phyloP scores from a whole-genome alignment of 2,888 invertebrate genomes.

The Xanthia togata region DNA sequence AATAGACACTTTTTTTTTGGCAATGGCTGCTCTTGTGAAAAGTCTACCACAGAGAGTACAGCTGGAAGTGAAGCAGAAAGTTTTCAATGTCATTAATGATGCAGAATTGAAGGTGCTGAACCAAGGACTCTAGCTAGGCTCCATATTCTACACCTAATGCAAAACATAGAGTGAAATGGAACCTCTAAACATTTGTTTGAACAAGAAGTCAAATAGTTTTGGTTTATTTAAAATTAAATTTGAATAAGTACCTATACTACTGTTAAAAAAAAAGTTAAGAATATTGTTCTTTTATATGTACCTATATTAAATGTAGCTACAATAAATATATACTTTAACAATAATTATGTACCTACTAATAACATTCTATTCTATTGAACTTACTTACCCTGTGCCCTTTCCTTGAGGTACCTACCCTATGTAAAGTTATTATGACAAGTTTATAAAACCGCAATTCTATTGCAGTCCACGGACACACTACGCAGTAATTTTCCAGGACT shows the following conservation, averaged over 20 bases:
- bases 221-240: background rate
- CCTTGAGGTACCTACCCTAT: background rate
- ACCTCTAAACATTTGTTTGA: background rate
- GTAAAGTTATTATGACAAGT: background rate
- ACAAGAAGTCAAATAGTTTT: background rate
- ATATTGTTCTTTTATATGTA: slow-evolving; percentile 2
- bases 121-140: slow-evolving; percentile 17
- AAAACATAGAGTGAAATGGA: background rate
- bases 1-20: slow-evolving; percentile 29
- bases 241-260: background rate
- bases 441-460: background rate
- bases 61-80: slow-evolving; percentile 44
- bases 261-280: background rate
- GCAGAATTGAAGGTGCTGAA: slow-evolving; percentile 32
- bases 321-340: slow-evolving; percentile 12
- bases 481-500: background rate
- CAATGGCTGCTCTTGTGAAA: slow-evolving; percentile 47
- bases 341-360: background rate
- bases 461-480: background rate
- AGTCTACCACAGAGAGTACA: slow-evolving; percentile 33
- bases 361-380: background rate
- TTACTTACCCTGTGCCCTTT: background rate
- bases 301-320: background rate
- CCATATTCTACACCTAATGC: background rate
- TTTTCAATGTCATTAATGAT: slow-evolving; percentile 15